Evolutionary conservation across 2,888 invertebrate genomes (phyloP).

Genomic region (Ferdinandea cuprea): DNA sequence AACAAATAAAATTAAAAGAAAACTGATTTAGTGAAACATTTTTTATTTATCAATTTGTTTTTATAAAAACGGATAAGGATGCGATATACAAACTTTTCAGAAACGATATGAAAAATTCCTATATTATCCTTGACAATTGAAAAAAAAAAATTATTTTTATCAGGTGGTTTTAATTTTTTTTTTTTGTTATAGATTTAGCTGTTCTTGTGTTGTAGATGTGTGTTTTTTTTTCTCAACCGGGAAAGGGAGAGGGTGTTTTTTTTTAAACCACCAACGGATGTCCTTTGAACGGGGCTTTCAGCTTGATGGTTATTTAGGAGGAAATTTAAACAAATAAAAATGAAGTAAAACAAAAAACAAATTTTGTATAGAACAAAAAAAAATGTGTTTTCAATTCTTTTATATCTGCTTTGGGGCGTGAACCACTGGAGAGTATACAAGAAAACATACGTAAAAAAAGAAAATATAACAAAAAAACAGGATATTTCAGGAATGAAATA

Average conservation of each 20-base stretch:
- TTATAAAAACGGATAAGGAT: conserved; percentile 9
- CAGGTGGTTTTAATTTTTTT: conserved; percentile 51
- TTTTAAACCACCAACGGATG: conserved; percentile 26
- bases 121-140: conserved; percentile 34
- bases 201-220: conserved; percentile 15
- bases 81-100: conserved; percentile 37
- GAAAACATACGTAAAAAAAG: conserved; percentile 17
- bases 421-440: conserved; percentile 56
- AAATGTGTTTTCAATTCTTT: conserved; percentile 17
- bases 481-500: conserved; percentile 70
- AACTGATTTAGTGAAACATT: not conserved
- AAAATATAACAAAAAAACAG: conserved; percentile 45
- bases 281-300: not conserved
- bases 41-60: not conserved
- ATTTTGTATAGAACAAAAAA: conserved; percentile 13
- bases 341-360: conserved; percentile 71
- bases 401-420: conserved; percentile 49
- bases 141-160: conserved; percentile 14
- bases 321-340: conserved; percentile 28
- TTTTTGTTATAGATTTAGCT: conserved; percentile 15
- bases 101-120: conserved; percentile 50
- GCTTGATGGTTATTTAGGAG: not conserved
- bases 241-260: not conserved
- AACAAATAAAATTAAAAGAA: conserved; percentile 3
- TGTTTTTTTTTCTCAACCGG: conserved; percentile 30